A percentile compares a stretch with the other conserved stretches of the same genome.
Conservation (phyloP, 2,113 vertebrate species). For the Sinocyclocheilus anshuiensis region DNA sequence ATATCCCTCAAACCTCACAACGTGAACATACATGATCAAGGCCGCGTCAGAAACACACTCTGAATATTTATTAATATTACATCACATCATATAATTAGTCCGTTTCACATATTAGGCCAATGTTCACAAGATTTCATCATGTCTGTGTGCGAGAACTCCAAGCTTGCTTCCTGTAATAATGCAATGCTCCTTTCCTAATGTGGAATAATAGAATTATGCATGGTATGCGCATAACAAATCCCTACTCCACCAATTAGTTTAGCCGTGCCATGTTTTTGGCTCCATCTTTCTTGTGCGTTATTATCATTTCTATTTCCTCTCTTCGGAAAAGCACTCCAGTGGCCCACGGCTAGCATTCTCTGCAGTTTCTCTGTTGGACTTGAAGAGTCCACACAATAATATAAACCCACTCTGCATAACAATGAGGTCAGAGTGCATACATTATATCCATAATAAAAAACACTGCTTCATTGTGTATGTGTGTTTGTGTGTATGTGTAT, state of each 20-base stretch:
- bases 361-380: constrained; percentile 19
- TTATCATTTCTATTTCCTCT: constrained; percentile 48
- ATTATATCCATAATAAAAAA: constrained; percentile 33
- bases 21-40: background rate
- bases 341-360: constrained; percentile 51
- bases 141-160: constrained; percentile 6
- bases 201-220: constrained; percentile 54
- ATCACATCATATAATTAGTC: constrained; percentile 7
- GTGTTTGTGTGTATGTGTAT: background rate
- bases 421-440: constrained; percentile 48
- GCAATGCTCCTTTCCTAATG: constrained; percentile 44
- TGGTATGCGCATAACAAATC: constrained; percentile 48
- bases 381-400: constrained; percentile 44
- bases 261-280: constrained; percentile 37
- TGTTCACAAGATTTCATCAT: constrained; percentile 5
- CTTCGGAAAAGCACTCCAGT: constrained; percentile 44
- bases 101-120: background rate
- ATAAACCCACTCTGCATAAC: constrained; percentile 61
- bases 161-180: constrained; percentile 20
- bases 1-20: background rate
- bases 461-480: constrained; percentile 7
- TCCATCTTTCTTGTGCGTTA: constrained; percentile 46
- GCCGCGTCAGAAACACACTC: background rate
- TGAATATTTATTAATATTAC: background rate
- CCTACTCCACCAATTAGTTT: constrained; percentile 55